Percentiles rank a stretch among this genome's conserved stretches.
phyloP scores from a whole-genome alignment of 2,113 vertebrate species.

The Pagrus major region DNA sequence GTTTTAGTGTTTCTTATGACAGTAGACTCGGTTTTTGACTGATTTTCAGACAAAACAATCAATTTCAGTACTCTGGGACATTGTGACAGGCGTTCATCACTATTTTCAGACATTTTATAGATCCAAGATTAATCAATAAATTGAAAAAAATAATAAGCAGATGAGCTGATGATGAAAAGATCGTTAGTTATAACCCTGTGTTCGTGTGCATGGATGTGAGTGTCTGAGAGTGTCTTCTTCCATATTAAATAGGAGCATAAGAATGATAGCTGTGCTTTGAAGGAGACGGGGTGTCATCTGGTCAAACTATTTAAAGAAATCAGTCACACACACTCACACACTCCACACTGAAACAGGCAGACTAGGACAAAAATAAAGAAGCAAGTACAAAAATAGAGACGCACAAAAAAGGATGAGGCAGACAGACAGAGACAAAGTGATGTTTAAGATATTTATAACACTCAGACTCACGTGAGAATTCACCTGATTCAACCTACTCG shows the following conservation, averaged over 20 bases:
- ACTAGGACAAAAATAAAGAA: conserved; percentile 65
- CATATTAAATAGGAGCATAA: not conserved
- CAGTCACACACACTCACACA: conserved; percentile 16
- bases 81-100: not conserved
- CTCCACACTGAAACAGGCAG: conserved; percentile 28
- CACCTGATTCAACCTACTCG: conserved; percentile 50
- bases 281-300: conserved; percentile 33
- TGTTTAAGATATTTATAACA: conserved; percentile 69
- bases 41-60: not conserved
- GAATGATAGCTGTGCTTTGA: conserved; percentile 41
- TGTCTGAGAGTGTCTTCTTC: not conserved
- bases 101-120: conserved; percentile 7
- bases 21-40: not conserved
- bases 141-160: not conserved
- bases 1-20: not conserved
- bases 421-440: conserved; percentile 59
- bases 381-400: conserved; percentile 62
- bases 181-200: not conserved
- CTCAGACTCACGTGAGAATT: conserved; percentile 44
- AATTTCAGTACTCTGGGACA: not conserved
- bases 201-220: not conserved
- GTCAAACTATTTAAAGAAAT: conserved; percentile 69
- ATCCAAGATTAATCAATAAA: not conserved
- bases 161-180: not conserved
- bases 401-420: conserved; percentile 53